phyloP scores from a whole-genome alignment of 2,113 vertebrate species.

The Cairina moschata region DNA sequence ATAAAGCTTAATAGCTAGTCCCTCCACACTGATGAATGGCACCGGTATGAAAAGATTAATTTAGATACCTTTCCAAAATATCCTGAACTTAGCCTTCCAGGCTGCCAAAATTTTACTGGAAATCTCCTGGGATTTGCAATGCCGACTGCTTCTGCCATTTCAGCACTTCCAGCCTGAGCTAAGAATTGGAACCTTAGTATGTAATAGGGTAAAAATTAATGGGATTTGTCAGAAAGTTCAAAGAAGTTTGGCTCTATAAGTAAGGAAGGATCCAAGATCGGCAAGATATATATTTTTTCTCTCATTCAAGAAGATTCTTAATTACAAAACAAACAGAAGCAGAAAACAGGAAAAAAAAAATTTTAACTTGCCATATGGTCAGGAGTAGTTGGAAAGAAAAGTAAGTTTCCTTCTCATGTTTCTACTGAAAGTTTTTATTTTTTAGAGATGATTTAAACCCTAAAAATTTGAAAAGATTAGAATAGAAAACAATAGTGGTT shows the following conservation, averaged over 20 bases:
- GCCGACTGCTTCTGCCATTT: neutral
- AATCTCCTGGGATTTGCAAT: neutral
- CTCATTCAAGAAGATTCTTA: neutral
- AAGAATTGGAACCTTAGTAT: neutral
- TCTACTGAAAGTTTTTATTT: conserved; percentile 36
- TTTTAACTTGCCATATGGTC: neutral
- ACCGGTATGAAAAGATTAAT: neutral
- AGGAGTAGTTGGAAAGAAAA: conserved; percentile 26
- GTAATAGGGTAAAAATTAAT: neutral
- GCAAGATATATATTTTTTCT: neutral
- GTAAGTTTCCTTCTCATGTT: conserved; percentile 13
- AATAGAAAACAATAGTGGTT: conserved; percentile 55
- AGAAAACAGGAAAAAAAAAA: neutral
- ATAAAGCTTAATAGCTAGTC: neutral
- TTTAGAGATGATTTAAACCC: conserved; percentile 33
- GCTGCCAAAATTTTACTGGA: neutral
- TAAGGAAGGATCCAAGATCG: neutral
- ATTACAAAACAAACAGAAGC: conserved; percentile 45
- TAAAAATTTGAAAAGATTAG: conserved; percentile 15
- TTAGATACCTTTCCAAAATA: neutral
- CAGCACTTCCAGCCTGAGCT: conserved; percentile 37
- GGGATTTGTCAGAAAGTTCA: neutral
- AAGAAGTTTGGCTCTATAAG: neutral
- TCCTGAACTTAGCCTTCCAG: neutral
- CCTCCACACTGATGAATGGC: neutral